A percentile compares a stretch with the other conserved stretches of the same genome.
phyloP scores from a whole-genome alignment of 2,797 vertebrate species.

The Clarias platycephalus region DNA sequence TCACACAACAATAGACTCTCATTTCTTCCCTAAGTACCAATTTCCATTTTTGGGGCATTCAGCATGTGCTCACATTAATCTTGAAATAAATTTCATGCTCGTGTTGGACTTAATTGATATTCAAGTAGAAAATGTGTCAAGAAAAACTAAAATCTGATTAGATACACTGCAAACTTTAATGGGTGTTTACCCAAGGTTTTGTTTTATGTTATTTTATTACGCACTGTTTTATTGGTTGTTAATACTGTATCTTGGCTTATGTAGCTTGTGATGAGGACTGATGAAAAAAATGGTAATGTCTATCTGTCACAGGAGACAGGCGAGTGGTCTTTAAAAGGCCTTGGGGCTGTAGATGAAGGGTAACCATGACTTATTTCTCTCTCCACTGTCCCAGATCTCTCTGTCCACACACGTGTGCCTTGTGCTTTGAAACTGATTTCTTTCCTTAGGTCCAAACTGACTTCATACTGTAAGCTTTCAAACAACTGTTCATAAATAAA shows the following conservation, averaged over 20 bases:
- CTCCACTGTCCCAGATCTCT: constrained; percentile 69
- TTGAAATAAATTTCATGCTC: constrained; percentile 77
- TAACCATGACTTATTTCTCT: constrained; percentile 49
- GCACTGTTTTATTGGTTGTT: constrained; percentile 44
- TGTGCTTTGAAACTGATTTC: constrained; percentile 62
- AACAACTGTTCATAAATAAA: constrained; percentile 61
- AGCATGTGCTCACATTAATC: constrained; percentile 76
- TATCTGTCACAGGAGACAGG: not conserved
- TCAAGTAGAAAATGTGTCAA: constrained; percentile 55
- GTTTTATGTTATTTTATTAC: constrained; percentile 5
- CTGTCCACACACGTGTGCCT: constrained; percentile 55
- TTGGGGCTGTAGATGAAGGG: constrained; percentile 57
- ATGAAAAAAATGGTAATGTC: not conserved
- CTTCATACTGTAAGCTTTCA: constrained; percentile 63
- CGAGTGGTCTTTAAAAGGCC: constrained; percentile 41
- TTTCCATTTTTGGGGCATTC: constrained; percentile 72
- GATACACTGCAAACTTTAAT: constrained; percentile 49
- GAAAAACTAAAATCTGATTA: constrained; percentile 50
- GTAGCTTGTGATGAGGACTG: not conserved
- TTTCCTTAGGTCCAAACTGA: constrained; percentile 70
- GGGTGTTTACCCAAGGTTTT: constrained; percentile 47
- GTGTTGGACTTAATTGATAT: constrained; percentile 76
- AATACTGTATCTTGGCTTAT: constrained; percentile 28
- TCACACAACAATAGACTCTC: constrained; percentile 78
- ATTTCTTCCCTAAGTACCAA: constrained; percentile 78